Base-by-base conservation (phyloP, 2,888 invertebrate genomes). In the Argyra leucocephala region DNA sequence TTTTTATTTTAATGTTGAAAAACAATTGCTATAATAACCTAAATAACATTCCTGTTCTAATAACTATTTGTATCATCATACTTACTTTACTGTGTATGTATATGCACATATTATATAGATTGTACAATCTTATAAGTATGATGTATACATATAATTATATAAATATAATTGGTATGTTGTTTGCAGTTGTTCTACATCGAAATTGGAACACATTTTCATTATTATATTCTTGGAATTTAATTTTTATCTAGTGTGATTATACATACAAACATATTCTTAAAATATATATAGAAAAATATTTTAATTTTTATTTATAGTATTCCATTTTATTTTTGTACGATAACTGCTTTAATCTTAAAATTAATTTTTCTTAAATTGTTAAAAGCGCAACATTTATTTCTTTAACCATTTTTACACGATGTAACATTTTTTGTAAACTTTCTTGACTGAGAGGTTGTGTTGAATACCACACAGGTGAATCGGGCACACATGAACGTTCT, bases 391-490 rank as follows among this genome's bases (percentile, higher is more conserved):
- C 88, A 76, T 92, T 92, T 72, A 93, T 91, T 83, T 93, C 92
- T 82, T 92, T 92, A 71, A 93, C 91, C 91, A 93, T 92, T 82
- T 91, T 92, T 70, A 95, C 90, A 71, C 96, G 86, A 78, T 94
- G 90, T 70, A 96, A 82, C 93, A 95, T 95, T 81, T 94, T 94
- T 73, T 90, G 86, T 71, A 96, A 84, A 61, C 90, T 86, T 69
- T 90, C 89, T 70, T 87, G 84, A 60, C 88, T 87, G 31, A 96
- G 84, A 61, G 93, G 87, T 80, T 90, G 89, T 64, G 93, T 93
- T 61, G 93, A 93, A 82, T 95, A 96, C 96, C 96, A 96, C 57
- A 95, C 94, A 5, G 95, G 94, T 71, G 94, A 94, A 79, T 96
- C 95, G 12, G 96, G 95, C 60, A 95, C 93, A 80, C 96, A 96